These are phyloP conservation scores for Actinia tenebrosa DNA, from an alignment of 64 coral and sea anemone genomes.

Conservation along the genomic window DNA sequence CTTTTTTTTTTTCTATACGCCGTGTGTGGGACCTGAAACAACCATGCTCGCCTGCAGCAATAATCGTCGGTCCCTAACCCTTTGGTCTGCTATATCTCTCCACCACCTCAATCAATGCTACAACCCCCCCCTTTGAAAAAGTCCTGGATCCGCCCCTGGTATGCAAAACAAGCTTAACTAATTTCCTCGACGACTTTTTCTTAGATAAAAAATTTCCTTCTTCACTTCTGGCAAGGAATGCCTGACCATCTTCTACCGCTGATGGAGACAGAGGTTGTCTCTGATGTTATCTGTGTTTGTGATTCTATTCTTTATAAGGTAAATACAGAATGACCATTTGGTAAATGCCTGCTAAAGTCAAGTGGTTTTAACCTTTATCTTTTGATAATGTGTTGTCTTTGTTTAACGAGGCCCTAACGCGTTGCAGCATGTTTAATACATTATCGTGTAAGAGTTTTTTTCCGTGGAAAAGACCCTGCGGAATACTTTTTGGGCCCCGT, in stretches of 20 bases:
- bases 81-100: too few relatives aligned
- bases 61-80: too few relatives aligned
- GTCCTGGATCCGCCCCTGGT: too few relatives aligned
- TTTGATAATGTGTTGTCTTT: background rate
- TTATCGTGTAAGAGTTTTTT: background rate
- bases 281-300: conserved; percentile 95
- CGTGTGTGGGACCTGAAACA: too few relatives aligned
- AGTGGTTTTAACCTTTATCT: conserved; percentile 1
- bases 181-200: background rate
- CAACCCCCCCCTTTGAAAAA: too few relatives aligned
- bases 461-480: too few relatives aligned
- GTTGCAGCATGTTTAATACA: background rate
- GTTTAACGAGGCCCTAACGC: background rate
- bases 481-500: too few relatives aligned
- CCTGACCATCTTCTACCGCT: conserved; percentile 91
- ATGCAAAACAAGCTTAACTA: too few relatives aligned
- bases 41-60: too few relatives aligned
- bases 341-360: background rate
- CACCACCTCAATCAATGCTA: too few relatives aligned
- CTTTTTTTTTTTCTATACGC: too few relatives aligned
- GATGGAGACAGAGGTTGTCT: conserved; percentile 85
- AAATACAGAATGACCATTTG: conserved; percentile 8
- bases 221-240: conserved; percentile 99
- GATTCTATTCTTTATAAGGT: conserved; percentile 99
- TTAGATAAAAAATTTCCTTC: conserved; percentile 96